Evolutionary conservation across 2,888 invertebrate genomes (phyloP).

Genomic region (Netelia inedita): DNA sequence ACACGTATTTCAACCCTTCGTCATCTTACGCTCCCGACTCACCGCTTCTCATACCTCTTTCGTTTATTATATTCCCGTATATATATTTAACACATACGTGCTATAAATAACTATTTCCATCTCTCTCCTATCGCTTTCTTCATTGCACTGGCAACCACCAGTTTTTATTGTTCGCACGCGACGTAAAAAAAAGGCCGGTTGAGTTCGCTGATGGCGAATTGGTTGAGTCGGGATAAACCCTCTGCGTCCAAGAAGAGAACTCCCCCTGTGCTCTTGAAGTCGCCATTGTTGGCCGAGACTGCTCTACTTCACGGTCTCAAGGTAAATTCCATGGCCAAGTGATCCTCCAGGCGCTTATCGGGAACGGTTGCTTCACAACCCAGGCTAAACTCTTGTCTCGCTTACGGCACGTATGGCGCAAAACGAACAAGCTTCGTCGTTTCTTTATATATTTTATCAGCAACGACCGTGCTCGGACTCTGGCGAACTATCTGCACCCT

Average conservation of each 20-base stretch:
- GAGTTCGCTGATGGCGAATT: slow-evolving; percentile 48
- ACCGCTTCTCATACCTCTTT: slow-evolving; percentile 22
- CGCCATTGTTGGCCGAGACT: slow-evolving; percentile 69
- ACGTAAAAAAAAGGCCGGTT: slow-evolving; percentile 25
- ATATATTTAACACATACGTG: neutral
- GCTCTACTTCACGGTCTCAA: slow-evolving; percentile 72
- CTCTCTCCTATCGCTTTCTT: slow-evolving; percentile 31
- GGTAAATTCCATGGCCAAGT: slow-evolving; percentile 74
- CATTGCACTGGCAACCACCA: slow-evolving; percentile 13
- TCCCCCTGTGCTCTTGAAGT: slow-evolving; percentile 58
- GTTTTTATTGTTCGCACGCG: slow-evolving; percentile 34
- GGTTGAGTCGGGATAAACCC: slow-evolving; percentile 39
- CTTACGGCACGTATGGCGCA: slow-evolving; percentile 64
- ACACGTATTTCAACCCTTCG: slow-evolving; percentile 48
- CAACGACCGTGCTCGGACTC: slow-evolving; percentile 19
- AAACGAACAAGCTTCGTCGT: slow-evolving; percentile 58
- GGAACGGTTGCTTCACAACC: slow-evolving; percentile 24
- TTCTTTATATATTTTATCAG: slow-evolving; percentile 72
- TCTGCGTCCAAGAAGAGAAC: slow-evolving; percentile 41
- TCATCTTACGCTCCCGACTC: slow-evolving; percentile 44
- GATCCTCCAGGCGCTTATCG: slow-evolving; percentile 65
- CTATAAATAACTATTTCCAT: slow-evolving; percentile 2
- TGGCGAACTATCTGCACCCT: slow-evolving; percentile 31
- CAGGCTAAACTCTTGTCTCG: slow-evolving; percentile 36
- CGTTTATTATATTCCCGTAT: neutral